Percentiles rank a stretch among this genome's conserved stretches.
Conservation (phyloP, 2,797 vertebrate species). For the Pagetopsis macropterus region DNA sequence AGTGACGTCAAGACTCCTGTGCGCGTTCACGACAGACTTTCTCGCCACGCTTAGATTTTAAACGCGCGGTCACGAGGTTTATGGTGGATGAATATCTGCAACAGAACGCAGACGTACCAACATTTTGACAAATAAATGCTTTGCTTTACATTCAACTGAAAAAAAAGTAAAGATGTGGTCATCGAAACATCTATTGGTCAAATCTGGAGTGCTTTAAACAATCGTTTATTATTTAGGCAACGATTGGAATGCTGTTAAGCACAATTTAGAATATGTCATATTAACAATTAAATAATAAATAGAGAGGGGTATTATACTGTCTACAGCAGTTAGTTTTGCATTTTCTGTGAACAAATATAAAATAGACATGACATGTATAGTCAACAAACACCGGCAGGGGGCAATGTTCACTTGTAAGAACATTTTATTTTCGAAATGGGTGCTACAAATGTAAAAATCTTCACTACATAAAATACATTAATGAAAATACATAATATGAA, state of each 20-base stretch:
- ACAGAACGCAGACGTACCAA: neutral
- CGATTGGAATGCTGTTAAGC: neutral
- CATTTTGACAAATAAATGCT: neutral
- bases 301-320: neutral
- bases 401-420: slow-evolving; percentile 44
- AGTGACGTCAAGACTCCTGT: slow-evolving; percentile 83
- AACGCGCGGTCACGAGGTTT: slow-evolving; percentile 66
- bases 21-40: slow-evolving; percentile 74
- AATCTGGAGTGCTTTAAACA: neutral
- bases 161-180: neutral
- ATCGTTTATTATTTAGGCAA: neutral
- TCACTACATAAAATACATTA: no score
- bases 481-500: neutral
- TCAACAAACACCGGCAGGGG: slow-evolving; percentile 56
- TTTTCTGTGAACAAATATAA: neutral
- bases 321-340: neutral
- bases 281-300: neutral
- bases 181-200: neutral
- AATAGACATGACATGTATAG: neutral
- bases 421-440: neutral
- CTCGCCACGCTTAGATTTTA: slow-evolving; percentile 79
- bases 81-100: neutral
- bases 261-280: neutral
- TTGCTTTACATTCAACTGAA: neutral
- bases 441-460: no score